Base-by-base conservation (phyloP, 2,113 vertebrate species). In the Ammospiza caudacuta region DNA sequence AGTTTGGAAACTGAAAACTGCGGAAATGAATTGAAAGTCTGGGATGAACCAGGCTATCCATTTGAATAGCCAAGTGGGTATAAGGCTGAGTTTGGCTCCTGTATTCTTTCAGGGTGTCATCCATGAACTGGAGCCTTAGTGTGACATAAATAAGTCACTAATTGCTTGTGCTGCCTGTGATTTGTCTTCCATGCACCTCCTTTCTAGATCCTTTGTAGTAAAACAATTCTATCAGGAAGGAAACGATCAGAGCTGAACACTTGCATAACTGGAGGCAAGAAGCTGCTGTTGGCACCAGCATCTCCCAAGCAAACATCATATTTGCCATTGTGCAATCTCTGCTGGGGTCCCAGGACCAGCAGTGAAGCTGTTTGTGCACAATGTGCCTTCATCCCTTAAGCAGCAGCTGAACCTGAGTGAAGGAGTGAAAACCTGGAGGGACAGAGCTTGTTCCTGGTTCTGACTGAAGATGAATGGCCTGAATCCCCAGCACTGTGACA, bases 351-450 rank as follows among this genome's bases (percentile, higher is more conserved):
- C 59, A 35, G 63, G 54, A 83, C 9, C 46, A 31, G 29, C 15
- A 3, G 0, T 46, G 41, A 76, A 83, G 37, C 27, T 23, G 44
- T 43, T 80, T n/a, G 29, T 1, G 5, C 23, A 43, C 39, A 39
- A 10, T 0, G 0, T 68, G 43, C 46, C 33, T 83, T 61, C 17
- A 23, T 43, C 59, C 39, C 47, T n/a, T 21, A 15, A 11, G 33
- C 7, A 31, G 25, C 22, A 54, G 51, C 43, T 9, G 55, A 51
- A 44, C 18, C 5, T 15, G 35, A 70, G 25, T 2, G 31, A 20
- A 62, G 63, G 23, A 3, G 0, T 49, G 43, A 54, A 49, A 72
- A 19, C 43, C 57, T 81, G 27, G 6, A 47, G 17, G n/a, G 72
- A 8, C 29, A 15, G 55, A 54, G 43, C 21, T 4, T 0, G 0